Percentiles rank a stretch among this genome's conserved stretches.
Evolutionary conservation across 2,113 vertebrate species (phyloP).

Genomic region (Clarias gariepinus): DNA sequence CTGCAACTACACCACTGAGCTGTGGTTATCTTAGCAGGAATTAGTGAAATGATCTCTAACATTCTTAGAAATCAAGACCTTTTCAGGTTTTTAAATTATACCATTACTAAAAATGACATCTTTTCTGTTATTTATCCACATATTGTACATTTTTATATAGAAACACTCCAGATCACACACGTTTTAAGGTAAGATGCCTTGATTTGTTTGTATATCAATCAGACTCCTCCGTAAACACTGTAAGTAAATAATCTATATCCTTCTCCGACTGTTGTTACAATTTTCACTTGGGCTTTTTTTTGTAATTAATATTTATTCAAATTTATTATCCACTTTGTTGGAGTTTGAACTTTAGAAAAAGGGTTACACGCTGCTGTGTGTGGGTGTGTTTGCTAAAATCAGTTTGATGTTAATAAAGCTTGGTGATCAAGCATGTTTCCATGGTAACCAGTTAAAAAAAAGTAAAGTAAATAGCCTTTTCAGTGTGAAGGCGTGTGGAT

Average conservation of each 20-base stretch:
- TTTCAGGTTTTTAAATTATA: background rate
- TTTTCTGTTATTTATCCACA: background rate
- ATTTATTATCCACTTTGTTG: background rate
- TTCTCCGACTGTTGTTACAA: background rate
- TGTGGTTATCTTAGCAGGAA: background rate
- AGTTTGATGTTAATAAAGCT: conserved; percentile 17
- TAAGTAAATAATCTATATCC: background rate
- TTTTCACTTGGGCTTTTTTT: background rate
- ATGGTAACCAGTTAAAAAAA: conserved; percentile 48
- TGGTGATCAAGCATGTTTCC: conserved; percentile 28
- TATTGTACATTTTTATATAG: background rate
- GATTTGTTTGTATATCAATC: background rate
- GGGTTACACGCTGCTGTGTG: background rate
- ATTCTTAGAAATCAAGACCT: background rate
- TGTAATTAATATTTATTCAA: background rate
- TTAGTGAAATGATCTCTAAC: background rate
- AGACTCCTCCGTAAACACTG: background rate
- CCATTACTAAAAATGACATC: background rate
- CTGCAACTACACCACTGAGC: background rate
- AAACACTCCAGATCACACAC: background rate
- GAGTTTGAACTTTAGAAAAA: conserved; percentile 18
- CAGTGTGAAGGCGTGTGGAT: conserved; percentile 23
- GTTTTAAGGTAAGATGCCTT: background rate
- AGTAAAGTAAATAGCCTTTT: conserved; percentile 50
- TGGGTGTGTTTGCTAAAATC: background rate